phyloP scores from a whole-genome alignment of 2,113 vertebrate genomes.

The Corythornis cristatus region DNA sequence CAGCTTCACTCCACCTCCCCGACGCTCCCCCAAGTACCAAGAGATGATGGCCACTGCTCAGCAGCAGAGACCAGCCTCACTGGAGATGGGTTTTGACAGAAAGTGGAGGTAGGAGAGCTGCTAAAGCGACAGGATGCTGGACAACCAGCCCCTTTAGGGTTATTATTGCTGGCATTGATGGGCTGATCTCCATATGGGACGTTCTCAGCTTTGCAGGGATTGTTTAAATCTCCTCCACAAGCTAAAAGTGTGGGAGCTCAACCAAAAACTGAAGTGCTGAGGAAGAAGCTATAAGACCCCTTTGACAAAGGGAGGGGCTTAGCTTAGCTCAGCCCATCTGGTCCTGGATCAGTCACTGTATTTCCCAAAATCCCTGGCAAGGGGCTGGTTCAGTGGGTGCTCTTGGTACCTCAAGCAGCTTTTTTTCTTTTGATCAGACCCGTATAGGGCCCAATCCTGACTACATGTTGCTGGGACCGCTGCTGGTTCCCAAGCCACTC shows the following conservation, averaged over 20 bases:
- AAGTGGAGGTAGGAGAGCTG: neutral
- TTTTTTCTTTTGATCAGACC: neutral
- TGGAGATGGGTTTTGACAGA: neutral
- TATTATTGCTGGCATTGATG: neutral
- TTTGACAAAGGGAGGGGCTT: neutral
- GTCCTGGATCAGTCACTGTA: neutral
- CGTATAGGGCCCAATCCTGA: neutral
- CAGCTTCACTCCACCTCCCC: neutral
- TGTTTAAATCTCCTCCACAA: neutral
- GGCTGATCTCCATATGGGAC: neutral
- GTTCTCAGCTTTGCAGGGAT: neutral
- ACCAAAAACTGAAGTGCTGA: neutral
- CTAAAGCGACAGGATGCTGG: neutral
- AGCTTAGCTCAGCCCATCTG: neutral
- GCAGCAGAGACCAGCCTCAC: neutral
- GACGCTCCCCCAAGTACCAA: neutral
- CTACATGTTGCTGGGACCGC: accelerated
- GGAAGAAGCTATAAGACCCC: neutral
- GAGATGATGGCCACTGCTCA: neutral
- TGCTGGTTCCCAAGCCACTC: neutral
- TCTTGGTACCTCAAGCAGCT: neutral
- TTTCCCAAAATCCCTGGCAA: accelerated
- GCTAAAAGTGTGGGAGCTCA: neutral
- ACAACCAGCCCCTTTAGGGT: neutral
- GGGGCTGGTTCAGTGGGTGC: neutral